These are phyloP conservation scores for Ptiloglossa arizonensis DNA, from an alignment of 1,140 invertebrate genomes.

Conservation along the genomic window DNA sequence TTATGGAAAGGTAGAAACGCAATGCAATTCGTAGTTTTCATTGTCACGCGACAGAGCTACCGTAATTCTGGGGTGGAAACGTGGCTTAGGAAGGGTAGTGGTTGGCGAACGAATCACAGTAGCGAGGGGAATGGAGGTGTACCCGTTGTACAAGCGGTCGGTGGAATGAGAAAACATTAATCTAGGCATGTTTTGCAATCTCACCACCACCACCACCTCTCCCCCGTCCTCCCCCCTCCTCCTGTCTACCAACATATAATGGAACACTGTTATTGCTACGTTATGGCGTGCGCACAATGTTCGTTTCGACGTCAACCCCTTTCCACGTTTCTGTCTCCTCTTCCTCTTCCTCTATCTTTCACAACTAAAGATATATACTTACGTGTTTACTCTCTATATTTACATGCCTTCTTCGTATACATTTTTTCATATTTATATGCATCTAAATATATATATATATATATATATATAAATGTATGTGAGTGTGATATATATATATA, in stretches of 20 bases:
- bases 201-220: constrained; percentile 61
- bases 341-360: constrained; percentile 22
- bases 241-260: constrained; percentile 77
- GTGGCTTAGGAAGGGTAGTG: constrained; percentile 58
- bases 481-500: neutral
- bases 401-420: constrained; percentile 11
- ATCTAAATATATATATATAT: neutral
- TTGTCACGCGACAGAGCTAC: constrained; percentile 71
- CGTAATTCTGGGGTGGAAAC: constrained; percentile 55
- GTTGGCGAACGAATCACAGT: constrained; percentile 60
- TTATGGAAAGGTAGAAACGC: constrained; percentile 64
- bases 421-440: neutral
- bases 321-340: constrained; percentile 30
- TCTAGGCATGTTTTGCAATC: constrained; percentile 82
- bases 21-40: constrained; percentile 78
- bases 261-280: constrained; percentile 80
- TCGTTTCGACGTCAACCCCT: constrained; percentile 69
- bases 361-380: constrained; percentile 36
- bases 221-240: constrained; percentile 21
- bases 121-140: constrained; percentile 58
- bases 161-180: constrained; percentile 81
- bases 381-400: neutral
- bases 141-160: constrained; percentile 63
- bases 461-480: no score
- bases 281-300: constrained; percentile 79